Percentiles rank a stretch among this genome's conserved stretches.
Conservation (phyloP, 1,140 invertebrate genomes). For the Semibalanus balanoides region DNA sequence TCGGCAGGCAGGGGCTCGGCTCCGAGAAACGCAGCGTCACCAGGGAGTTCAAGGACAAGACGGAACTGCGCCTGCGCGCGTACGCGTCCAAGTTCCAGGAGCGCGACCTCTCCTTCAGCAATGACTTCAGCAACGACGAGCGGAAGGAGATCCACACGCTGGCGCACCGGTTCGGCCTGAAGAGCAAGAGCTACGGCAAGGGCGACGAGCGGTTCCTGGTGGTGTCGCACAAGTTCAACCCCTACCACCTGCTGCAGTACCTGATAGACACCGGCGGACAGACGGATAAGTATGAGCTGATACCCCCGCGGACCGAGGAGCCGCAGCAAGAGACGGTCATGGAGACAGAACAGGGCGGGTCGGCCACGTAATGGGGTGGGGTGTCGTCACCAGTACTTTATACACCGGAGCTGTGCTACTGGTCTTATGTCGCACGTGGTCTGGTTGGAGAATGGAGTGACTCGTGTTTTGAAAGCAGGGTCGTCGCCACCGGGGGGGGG, state of each 20-base stretch:
- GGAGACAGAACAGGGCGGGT: too few species aligned
- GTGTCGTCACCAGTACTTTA: too few species aligned
- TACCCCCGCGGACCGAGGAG: background rate
- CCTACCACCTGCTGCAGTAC: background rate
- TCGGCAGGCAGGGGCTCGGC: conserved; percentile 10
- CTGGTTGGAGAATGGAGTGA: too few species aligned
- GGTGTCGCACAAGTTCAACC: conserved; percentile 32
- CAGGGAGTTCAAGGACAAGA: background rate
- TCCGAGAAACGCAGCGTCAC: conserved; percentile 6
- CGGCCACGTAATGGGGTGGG: too few species aligned
- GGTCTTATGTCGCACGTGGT: too few species aligned
- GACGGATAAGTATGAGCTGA: background rate
- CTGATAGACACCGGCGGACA: background rate
- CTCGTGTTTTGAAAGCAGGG: too few species aligned
- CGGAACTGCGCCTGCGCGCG: background rate
- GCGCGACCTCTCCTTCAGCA: conserved; percentile 42
- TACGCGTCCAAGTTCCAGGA: background rate
- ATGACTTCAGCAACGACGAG: conserved; percentile 53
- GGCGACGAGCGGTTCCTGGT: conserved; percentile 33
- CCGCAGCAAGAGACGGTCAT: too few species aligned
- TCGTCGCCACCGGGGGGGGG: too few species aligned
- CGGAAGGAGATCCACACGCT: conserved; percentile 44
- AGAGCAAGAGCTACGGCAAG: conserved; percentile 41
- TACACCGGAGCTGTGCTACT: too few species aligned
- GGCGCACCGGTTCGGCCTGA: conserved; percentile 34